Evolutionary conservation across 2,797 vertebrate genomes (phyloP), one percentile per base, ranked within the genome.

Genomic region (Pipistrellus pygmaeus): DNA sequence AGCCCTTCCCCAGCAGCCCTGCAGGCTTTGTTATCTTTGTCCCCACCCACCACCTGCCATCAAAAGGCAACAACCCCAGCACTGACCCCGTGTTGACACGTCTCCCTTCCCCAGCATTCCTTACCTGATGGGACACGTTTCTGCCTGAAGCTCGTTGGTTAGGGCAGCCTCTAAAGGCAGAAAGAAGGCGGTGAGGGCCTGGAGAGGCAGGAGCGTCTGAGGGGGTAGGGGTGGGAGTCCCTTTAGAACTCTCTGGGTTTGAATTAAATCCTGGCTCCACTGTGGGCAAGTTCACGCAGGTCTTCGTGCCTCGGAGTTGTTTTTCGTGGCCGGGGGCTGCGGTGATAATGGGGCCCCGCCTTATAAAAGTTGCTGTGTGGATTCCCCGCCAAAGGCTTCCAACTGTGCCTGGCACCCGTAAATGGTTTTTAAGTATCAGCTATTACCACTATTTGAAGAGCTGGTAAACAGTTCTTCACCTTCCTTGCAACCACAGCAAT

Each of bases 71-170:
- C 25, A 8, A n/a, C 25, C 35, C 53, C n/a, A 2, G 0, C 4
- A n/a, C 0, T 71, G 86, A 88, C 27, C 64, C 85, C 27, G 0
- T 7, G 21, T 27, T 25, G 46, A 44, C 23, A 30, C 4, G 14
- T 20, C 23, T 62, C 62, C 41, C 13, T 73, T 55, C 35, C 13
- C n/a, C 69, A 46, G 78, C 83, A 92, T 90, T 93, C 75, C 92
- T 90, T 76, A 85, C 73, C 86, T 88, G 82, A 51, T 48, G 38
- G 77, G 78, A 76, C 66, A 25, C 0, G 66, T 20, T 53, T 80
- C 44, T 21, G 12, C 51, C 48, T 38, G 44, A 57, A 71, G 82
- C 72, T 57, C 27, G 27, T 3, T 9, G 60, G n/a, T 75, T 80
- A 77, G 38, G 62, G 69, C 25, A 89, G 55, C 27, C 35, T 48